Evolutionary conservation across 2,797 vertebrate species (phyloP).

Genomic region (Benthosema pterotum): DNA sequence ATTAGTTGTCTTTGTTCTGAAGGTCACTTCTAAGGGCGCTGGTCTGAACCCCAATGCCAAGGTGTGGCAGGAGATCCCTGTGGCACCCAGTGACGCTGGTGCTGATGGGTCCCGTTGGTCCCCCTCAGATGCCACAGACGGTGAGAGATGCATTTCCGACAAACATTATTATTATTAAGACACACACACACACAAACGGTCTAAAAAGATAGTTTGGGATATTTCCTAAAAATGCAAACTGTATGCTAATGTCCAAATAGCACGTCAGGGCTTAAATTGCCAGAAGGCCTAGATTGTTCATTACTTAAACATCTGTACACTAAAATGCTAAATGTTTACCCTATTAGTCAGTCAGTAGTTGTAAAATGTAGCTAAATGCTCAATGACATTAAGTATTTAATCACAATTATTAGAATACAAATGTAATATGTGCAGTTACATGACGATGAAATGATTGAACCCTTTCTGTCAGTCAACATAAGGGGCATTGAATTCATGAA

Average conservation of each 20-base stretch:
- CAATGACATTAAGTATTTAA: background rate
- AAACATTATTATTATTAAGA: too few species aligned
- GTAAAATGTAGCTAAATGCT: background rate
- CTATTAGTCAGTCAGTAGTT: too few species aligned
- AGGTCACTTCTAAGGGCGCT: slow-evolving; percentile 98
- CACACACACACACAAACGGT: too few species aligned
- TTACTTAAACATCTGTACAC: background rate
- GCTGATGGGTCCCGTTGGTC: slow-evolving; percentile 87
- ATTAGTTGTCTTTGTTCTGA: slow-evolving; percentile 46
- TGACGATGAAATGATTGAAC: too few species aligned
- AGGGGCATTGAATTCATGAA: too few species aligned
- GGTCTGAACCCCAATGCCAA: slow-evolving; percentile 99
- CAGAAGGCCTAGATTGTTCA: background rate
- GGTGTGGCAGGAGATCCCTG: slow-evolving; percentile 96
- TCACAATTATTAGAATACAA: too few species aligned
- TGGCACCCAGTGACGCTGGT: slow-evolving; percentile 78
- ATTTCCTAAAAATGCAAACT: background rate
- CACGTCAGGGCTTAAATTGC: background rate
- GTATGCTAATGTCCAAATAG: background rate
- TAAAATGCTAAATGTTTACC: background rate
- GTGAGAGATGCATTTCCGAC: slow-evolving; percentile 66
- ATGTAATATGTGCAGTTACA: too few species aligned
- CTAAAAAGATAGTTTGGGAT: too few species aligned
- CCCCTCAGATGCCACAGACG: slow-evolving; percentile 83
- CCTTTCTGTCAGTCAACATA: too few species aligned